Evolutionary conservation across 2,888 invertebrate species (phyloP).

Genomic region (Volucella zonaria): DNA sequence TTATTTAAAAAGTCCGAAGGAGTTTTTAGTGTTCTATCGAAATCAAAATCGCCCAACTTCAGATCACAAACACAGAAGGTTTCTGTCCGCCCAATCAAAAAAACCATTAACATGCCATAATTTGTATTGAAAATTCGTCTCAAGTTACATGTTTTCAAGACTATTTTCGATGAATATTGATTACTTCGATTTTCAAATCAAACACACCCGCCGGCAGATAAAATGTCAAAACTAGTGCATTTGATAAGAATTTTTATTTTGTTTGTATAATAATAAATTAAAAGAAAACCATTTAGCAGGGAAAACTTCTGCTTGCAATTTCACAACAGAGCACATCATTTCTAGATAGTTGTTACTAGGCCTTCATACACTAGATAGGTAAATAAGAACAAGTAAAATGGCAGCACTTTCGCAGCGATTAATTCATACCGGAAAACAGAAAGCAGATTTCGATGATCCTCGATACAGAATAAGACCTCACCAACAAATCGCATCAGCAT

Average conservation of each 20-base stretch:
- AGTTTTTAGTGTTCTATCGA: too few species aligned
- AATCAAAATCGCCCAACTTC: too few species aligned
- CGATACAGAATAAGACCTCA: slow-evolving; percentile 85
- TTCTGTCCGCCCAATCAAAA: too few species aligned
- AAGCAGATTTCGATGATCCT: slow-evolving; percentile 86
- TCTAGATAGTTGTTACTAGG: not conserved
- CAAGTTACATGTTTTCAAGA: too few species aligned
- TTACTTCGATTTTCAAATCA: not conserved
- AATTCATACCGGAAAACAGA: slow-evolving; percentile 9
- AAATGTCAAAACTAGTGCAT: slow-evolving; percentile 17
- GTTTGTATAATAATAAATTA: slow-evolving; percentile 23
- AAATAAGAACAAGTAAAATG: slow-evolving; percentile 1
- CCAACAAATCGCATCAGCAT: slow-evolving; percentile 82
- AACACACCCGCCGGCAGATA: not conserved
- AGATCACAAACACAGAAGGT: too few species aligned
- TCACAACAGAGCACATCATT: slow-evolving; percentile 2
- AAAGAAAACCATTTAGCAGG: not conserved
- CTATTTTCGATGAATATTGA: not conserved
- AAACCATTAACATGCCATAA: too few species aligned
- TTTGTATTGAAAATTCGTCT: too few species aligned
- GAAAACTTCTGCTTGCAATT: slow-evolving; percentile 26
- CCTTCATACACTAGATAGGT: not conserved
- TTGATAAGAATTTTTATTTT: slow-evolving; percentile 22
- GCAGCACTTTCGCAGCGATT: slow-evolving; percentile 7
- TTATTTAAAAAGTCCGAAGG: too few species aligned